A percentile compares a stretch with the other conserved stretches of the same genome.
Conservation (phyloP, 2,113 vertebrate genomes). For the Sakesphorus luctuosus region DNA sequence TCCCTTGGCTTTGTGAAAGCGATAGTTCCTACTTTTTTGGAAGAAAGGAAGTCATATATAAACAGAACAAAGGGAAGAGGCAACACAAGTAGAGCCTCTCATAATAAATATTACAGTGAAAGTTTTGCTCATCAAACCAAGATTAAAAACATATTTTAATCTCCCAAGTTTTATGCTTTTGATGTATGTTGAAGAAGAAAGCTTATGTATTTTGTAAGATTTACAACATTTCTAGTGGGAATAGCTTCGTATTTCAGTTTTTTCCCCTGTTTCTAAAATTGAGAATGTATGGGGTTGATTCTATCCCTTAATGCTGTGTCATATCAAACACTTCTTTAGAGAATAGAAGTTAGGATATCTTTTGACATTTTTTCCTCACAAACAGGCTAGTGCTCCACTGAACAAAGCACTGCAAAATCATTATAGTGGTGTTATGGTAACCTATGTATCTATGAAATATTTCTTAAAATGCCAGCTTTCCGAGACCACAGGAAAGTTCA, state of each 20-base stretch:
- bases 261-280: slow-evolving; percentile 21
- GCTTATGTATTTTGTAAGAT: slow-evolving; percentile 68
- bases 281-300: slow-evolving; percentile 33
- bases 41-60: slow-evolving; percentile 71
- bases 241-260: slow-evolving; percentile 46
- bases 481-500: background rate
- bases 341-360: slow-evolving; percentile 8
- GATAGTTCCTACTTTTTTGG: slow-evolving; percentile 71
- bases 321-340: slow-evolving; percentile 32
- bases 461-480: slow-evolving; percentile 29
- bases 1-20: slow-evolving; percentile 56
- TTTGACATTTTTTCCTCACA: slow-evolving; percentile 1
- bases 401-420: slow-evolving; percentile 38
- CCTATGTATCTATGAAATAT: slow-evolving; percentile 2
- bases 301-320: slow-evolving; percentile 23
- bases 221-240: slow-evolving; percentile 67
- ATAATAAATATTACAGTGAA: slow-evolving; percentile 73
- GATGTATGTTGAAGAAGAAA: slow-evolving; percentile 74
- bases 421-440: background rate
- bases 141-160: slow-evolving; percentile 80
- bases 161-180: slow-evolving; percentile 72
- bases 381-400: background rate
- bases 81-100: slow-evolving; percentile 78
- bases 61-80: slow-evolving; percentile 79
- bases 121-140: slow-evolving; percentile 78